Evolutionary conservation across 2,113 vertebrate species (phyloP).

Genomic region (Hylia prasina): DNA sequence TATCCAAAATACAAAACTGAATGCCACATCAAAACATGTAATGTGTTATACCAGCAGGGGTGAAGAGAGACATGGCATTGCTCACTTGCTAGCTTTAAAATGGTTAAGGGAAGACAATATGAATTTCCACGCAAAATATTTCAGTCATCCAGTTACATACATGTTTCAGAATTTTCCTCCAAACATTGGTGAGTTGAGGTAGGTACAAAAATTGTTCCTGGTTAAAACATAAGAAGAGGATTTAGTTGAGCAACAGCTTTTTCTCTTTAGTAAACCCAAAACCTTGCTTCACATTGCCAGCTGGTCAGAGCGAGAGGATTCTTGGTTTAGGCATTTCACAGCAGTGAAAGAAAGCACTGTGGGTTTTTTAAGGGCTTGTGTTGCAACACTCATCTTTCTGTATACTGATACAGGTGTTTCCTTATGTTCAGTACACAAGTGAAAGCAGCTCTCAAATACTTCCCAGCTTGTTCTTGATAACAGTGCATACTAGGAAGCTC

Average conservation of each 20-base stretch:
- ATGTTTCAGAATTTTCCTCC: not conserved
- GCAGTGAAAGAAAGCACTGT: not conserved
- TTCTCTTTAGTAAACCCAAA: not conserved
- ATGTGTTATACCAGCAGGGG: accelerated
- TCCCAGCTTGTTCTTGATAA: not conserved
- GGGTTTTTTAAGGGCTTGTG: not conserved
- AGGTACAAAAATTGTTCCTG: not conserved
- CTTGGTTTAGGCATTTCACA: not conserved
- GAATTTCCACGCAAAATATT: not conserved
- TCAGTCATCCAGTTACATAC: accelerated
- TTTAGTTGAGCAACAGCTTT: not conserved
- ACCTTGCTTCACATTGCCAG: not conserved
- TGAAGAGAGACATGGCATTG: accelerated
- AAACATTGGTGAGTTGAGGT: accelerated
- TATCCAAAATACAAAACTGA: not conserved
- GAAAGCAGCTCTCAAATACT: not conserved
- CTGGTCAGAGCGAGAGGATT: not conserved
- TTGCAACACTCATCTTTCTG: not conserved
- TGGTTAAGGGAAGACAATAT: not conserved
- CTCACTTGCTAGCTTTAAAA: not conserved
- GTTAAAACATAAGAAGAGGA: not conserved
- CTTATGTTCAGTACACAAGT: accelerated
- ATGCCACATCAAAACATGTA: accelerated
- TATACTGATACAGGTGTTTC: not conserved
- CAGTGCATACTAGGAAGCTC: not conserved